Percentiles rank a stretch among this genome's conserved stretches.
Evolutionary conservation across 2,797 vertebrate species (phyloP).

Genomic region (Gambelia wislizenii): DNA sequence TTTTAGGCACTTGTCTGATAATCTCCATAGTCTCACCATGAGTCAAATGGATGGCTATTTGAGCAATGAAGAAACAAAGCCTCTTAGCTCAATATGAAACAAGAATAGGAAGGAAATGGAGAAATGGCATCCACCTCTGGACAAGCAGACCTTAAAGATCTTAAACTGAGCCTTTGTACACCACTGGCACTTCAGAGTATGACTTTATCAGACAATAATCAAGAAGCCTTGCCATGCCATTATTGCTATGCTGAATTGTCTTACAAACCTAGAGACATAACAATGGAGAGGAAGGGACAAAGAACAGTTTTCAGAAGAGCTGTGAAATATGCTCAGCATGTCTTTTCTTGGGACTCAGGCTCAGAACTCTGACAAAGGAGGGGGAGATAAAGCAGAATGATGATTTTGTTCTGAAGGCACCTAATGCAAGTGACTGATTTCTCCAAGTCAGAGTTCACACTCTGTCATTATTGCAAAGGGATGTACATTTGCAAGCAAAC

Average conservation of each 20-base stretch:
- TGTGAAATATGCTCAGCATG: background rate
- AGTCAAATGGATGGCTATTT: no score
- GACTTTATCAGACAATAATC: background rate
- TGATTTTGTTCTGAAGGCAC: conserved; percentile 7
- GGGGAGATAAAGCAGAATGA: background rate
- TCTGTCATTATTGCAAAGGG: conserved; percentile 31
- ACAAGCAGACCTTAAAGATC: background rate
- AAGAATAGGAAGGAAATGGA: background rate
- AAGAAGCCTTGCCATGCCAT: conserved; percentile 1
- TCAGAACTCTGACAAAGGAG: background rate
- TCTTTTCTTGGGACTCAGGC: background rate
- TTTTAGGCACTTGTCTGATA: no score
- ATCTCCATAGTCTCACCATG: no score
- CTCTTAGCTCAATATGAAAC: background rate
- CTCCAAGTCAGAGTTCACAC: conserved; percentile 26
- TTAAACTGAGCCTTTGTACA: background rate
- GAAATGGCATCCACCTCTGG: background rate
- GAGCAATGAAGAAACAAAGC: no score
- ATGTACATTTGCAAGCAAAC: conserved; percentile 34
- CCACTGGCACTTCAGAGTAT: background rate
- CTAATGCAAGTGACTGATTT: conserved; percentile 31
- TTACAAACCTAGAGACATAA: background rate
- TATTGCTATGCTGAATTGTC: background rate
- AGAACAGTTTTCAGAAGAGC: background rate
- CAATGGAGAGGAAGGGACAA: background rate